These are phyloP conservation scores for Neocrepidodera transversa DNA, from an alignment of 2,888 invertebrate species.

Conservation along the genomic window DNA sequence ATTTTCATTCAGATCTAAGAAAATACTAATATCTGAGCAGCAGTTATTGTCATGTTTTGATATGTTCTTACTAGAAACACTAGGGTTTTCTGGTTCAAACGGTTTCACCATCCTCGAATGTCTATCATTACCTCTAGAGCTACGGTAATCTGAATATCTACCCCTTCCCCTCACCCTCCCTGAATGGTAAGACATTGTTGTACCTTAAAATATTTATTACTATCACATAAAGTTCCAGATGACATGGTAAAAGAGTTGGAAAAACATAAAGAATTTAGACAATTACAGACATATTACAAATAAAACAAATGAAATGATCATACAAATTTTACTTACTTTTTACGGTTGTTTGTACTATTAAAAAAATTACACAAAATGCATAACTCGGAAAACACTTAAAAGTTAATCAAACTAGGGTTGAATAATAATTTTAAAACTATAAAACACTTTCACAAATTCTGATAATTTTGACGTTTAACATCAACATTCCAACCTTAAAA, in stretches of 20 bases:
- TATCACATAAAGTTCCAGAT: neutral
- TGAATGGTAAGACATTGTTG: slow-evolving; percentile 40
- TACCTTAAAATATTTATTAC: slow-evolving; percentile 22
- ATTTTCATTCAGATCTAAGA: slow-evolving; percentile 60
- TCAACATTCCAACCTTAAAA: slow-evolving; percentile 12
- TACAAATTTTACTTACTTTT: slow-evolving; percentile 19
- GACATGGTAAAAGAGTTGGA: neutral
- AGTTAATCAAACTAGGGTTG: neutral
- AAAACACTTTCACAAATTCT: neutral
- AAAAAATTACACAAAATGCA: slow-evolving; percentile 15
- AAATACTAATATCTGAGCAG: slow-evolving; percentile 57
- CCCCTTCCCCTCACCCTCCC: slow-evolving; percentile 44
- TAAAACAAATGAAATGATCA: slow-evolving; percentile 8
- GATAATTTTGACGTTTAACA: slow-evolving; percentile 3
- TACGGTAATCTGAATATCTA: slow-evolving; percentile 37
- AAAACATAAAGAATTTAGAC: slow-evolving; percentile 11
- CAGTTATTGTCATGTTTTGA: slow-evolving; percentile 52
- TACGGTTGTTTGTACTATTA: slow-evolving; percentile 19
- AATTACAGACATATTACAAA: slow-evolving; percentile 8
- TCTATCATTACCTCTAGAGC: slow-evolving; percentile 27
- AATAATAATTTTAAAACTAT: neutral
- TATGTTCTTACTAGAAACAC: slow-evolving; percentile 41
- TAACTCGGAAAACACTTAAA: slow-evolving; percentile 1
- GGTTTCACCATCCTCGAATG: slow-evolving; percentile 17
- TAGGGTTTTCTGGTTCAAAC: slow-evolving; percentile 22